phyloP scores from a whole-genome alignment of 2,113 vertebrate species.

The Lanius ludovicianus region DNA sequence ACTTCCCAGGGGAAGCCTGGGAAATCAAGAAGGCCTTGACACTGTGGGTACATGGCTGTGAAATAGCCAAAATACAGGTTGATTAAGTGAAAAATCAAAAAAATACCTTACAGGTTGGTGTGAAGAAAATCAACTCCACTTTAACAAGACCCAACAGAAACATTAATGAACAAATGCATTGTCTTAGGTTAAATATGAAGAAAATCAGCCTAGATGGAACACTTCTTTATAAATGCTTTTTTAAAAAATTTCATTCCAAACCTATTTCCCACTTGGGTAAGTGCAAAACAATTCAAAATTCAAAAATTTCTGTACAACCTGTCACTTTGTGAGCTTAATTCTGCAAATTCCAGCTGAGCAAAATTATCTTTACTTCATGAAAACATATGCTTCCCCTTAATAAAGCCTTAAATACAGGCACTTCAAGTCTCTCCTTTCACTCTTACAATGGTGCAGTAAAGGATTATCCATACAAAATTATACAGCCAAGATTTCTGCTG shows the following conservation, averaged over 20 bases:
- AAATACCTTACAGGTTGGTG: neutral
- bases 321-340: conserved; percentile 2
- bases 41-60: neutral
- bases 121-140: neutral
- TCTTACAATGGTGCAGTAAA: neutral
- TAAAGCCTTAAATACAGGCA: conserved; percentile 20
- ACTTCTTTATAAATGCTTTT: neutral
- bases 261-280: neutral
- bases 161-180: conserved; percentile 36
- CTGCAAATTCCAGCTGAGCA: conserved; percentile 17
- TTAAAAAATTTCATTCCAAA: neutral
- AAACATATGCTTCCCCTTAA: conserved; percentile 10
- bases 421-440: neutral
- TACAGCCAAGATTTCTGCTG: neutral
- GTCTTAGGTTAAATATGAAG: neutral
- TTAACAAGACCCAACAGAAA: neutral
- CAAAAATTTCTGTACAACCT: neutral
- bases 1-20: neutral
- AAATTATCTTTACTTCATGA: neutral
- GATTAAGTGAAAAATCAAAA: neutral
- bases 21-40: neutral
- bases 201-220: neutral
- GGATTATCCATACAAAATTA: conserved; percentile 24
- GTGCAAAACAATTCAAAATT: neutral
- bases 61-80: neutral